Conservation (phyloP, 2,888 invertebrate species). For the Tipula helvola region DNA sequence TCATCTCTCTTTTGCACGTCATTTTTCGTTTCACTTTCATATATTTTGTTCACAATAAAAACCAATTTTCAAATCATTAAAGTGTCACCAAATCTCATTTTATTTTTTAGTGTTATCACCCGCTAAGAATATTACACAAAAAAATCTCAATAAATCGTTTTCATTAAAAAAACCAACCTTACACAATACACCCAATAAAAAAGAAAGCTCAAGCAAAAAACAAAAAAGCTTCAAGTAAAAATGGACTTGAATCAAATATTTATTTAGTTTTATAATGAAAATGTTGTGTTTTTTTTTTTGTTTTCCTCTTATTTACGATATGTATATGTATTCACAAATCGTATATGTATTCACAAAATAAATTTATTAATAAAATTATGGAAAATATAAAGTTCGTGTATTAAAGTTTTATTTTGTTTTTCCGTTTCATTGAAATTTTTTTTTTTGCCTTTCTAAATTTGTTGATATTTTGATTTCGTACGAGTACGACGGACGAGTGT, state of each 20-base stretch:
- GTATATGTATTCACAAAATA: neutral
- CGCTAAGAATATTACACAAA: neutral
- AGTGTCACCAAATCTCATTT: neutral
- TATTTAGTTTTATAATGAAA: neutral
- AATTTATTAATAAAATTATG: neutral
- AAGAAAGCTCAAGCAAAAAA: neutral
- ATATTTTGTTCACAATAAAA: neutral
- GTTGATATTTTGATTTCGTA: neutral
- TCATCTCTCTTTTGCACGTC: neutral
- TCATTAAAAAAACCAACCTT: neutral
- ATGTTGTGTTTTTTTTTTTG: neutral
- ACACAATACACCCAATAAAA: neutral
- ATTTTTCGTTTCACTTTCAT: neutral
- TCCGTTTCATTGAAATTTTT: neutral
- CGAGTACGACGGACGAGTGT: neutral
- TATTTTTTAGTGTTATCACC: neutral
- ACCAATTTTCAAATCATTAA: neutral
- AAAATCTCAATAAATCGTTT: neutral
- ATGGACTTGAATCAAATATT: neutral
- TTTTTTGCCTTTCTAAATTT: neutral
- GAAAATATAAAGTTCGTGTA: neutral
- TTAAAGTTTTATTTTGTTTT: neutral
- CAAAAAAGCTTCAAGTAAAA: neutral
- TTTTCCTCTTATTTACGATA: neutral
- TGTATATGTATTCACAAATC: too few relatives aligned